Conservation (phyloP, 2,113 vertebrate genomes). For the Struthidea cinerea region DNA sequence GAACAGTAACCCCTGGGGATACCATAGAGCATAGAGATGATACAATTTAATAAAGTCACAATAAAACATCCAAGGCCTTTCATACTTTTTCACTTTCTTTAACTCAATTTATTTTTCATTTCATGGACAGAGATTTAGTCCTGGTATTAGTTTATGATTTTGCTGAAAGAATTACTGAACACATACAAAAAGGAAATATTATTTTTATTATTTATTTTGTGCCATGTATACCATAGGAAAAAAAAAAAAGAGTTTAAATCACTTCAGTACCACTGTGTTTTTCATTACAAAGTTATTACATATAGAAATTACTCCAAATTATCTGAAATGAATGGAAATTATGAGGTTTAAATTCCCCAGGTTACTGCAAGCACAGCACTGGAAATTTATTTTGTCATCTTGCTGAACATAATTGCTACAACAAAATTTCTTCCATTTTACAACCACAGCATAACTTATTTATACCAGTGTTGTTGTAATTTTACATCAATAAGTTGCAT, state of each 20-base stretch:
- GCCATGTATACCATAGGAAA: slow-evolving; percentile 77
- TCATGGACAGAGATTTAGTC: slow-evolving; percentile 83
- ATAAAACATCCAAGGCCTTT: slow-evolving; percentile 79
- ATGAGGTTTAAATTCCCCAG: slow-evolving; percentile 88
- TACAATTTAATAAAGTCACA: slow-evolving; percentile 82
- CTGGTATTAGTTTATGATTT: slow-evolving; percentile 86
- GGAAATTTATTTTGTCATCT: slow-evolving; percentile 87
- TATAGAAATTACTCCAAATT: slow-evolving; percentile 90
- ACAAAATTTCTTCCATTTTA: slow-evolving; percentile 86
- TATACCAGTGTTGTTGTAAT: slow-evolving; percentile 82
- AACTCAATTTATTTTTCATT: slow-evolving; percentile 88
- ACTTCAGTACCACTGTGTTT: slow-evolving; percentile 82
- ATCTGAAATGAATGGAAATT: slow-evolving; percentile 88
- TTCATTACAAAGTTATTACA: slow-evolving; percentile 89
- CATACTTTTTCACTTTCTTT: slow-evolving; percentile 79
- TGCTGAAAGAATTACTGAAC: slow-evolving; percentile 80
- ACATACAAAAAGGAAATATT: slow-evolving; percentile 83
- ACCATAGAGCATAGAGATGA: slow-evolving; percentile 67
- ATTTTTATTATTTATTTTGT: slow-evolving; percentile 82
- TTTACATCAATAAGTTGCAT: slow-evolving; percentile 85
- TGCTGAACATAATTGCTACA: slow-evolving; percentile 87
- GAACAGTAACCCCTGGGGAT: slow-evolving; percentile 67
- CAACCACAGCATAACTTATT: slow-evolving; percentile 84
- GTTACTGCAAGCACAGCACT: slow-evolving; percentile 81
- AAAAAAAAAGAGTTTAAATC: slow-evolving; percentile 73